Conservation (phyloP, 2,797 vertebrate species). For the Anguilla pacifica region DNA sequence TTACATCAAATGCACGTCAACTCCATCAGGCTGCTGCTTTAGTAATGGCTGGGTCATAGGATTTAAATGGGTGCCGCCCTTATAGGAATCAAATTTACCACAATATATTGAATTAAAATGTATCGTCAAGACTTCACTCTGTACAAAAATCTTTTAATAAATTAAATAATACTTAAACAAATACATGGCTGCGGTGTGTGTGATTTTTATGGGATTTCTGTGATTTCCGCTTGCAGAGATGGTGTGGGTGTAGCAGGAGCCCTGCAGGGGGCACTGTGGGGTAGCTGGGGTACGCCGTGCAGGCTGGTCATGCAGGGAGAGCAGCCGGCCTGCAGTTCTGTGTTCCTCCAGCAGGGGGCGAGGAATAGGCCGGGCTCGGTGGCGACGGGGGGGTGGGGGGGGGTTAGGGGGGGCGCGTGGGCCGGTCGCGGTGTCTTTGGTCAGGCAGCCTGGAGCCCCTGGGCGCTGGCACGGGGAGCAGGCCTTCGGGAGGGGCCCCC, state of each 20-base stretch:
- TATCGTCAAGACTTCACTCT: no score
- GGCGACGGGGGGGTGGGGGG: not conserved
- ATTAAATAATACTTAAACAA: no score
- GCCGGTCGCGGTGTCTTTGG: conserved; percentile 81
- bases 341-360: conserved; percentile 34
- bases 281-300: conserved; percentile 37
- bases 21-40: not conserved
- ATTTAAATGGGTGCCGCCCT: not conserved
- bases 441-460: conserved; percentile 89
- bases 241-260: conserved; percentile 65
- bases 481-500: conserved; percentile 83
- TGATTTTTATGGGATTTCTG: no score
- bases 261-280: conserved; percentile 45
- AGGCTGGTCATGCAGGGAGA: not conserved
- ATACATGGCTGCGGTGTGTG: no score
- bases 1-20: not conserved
- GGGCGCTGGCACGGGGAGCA: conserved; percentile 83
- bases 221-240: not conserved
- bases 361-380: not conserved
- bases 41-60: not conserved
- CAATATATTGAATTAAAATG: not conserved
- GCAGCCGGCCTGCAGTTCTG: not conserved
- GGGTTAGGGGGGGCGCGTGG: conserved; percentile 65
- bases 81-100: no score
- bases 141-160: no score